Evolutionary conservation across 2,113 vertebrate genomes (phyloP).

Genomic region (Conger conger): DNA sequence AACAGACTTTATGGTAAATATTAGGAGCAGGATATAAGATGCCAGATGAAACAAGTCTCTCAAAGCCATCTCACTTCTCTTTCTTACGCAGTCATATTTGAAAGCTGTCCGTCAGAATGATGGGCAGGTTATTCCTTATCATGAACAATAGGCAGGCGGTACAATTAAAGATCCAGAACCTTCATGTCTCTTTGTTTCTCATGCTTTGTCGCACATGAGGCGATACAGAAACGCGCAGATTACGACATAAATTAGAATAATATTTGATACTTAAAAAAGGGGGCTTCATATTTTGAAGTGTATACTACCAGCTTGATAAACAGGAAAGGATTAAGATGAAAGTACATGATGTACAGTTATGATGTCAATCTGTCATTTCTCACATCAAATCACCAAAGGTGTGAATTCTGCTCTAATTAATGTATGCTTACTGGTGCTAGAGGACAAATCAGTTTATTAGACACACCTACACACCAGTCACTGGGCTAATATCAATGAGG

Average conservation of each 20-base stretch:
- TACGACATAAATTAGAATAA: constrained; percentile 5
- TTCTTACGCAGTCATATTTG: constrained; percentile 43
- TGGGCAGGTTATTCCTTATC: constrained; percentile 52
- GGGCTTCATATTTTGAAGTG: neutral
- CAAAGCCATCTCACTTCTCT: constrained; percentile 46
- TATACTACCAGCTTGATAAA: neutral
- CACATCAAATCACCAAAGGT: neutral
- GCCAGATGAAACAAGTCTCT: constrained; percentile 56
- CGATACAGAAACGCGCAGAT: constrained; percentile 4
- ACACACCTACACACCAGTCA: neutral
- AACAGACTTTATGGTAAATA: constrained; percentile 52
- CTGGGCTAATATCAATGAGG: neutral
- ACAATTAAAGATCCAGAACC: constrained; percentile 40
- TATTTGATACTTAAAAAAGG: neutral
- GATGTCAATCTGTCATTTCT: neutral
- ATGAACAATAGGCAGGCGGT: constrained; percentile 44
- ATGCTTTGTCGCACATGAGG: constrained; percentile 21
- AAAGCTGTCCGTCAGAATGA: constrained; percentile 52
- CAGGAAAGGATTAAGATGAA: neutral
- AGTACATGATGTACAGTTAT: neutral
- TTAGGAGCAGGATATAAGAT: constrained; percentile 48
- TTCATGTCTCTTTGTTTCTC: constrained; percentile 26
- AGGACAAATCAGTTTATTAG: neutral
- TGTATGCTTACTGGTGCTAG: neutral
- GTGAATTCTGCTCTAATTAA: neutral